Conservation (phyloP, 35 echinoderm and acorn worm species). For the Heliocidaris erythrogramma region DNA sequence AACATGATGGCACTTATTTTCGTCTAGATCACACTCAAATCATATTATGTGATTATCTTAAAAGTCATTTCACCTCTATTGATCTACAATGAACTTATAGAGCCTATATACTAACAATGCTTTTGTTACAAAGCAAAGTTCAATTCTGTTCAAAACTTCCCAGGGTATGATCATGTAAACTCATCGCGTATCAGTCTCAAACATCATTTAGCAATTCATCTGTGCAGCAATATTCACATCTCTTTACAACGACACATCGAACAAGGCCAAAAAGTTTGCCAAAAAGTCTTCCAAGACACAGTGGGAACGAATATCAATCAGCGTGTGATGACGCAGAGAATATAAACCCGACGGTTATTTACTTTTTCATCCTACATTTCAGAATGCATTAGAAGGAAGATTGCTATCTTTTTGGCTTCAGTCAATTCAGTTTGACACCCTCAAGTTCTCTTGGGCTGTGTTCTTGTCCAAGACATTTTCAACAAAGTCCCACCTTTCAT, state of each 20-base stretch:
- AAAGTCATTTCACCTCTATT: too few species aligned
- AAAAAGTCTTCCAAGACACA: background rate
- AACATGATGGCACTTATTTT: too few species aligned
- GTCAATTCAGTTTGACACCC: constrained; percentile 31
- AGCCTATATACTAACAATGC: background rate
- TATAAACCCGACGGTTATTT: background rate
- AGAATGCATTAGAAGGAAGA: constrained; percentile 19
- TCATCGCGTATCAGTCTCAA: background rate
- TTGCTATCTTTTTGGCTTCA: constrained; percentile 10
- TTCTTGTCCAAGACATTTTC: background rate
- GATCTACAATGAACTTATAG: background rate
- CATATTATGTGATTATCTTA: too few species aligned
- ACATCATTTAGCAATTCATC: background rate
- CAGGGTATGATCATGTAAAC: background rate
- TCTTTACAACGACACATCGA: background rate
- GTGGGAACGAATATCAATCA: background rate
- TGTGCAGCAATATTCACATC: background rate
- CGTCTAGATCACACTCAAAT: too few species aligned
- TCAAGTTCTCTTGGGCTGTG: constrained; percentile 10
- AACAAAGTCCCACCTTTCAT: background rate
- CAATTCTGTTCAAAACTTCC: background rate
- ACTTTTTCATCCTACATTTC: constrained; percentile 1
- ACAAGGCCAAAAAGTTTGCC: background rate
- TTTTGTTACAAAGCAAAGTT: background rate
- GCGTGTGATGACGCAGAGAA: background rate